A percentile compares a stretch with the other conserved stretches of the same genome.
phyloP scores from a whole-genome alignment of 2,888 invertebrate genomes.

The Chorisops tibialis region DNA sequence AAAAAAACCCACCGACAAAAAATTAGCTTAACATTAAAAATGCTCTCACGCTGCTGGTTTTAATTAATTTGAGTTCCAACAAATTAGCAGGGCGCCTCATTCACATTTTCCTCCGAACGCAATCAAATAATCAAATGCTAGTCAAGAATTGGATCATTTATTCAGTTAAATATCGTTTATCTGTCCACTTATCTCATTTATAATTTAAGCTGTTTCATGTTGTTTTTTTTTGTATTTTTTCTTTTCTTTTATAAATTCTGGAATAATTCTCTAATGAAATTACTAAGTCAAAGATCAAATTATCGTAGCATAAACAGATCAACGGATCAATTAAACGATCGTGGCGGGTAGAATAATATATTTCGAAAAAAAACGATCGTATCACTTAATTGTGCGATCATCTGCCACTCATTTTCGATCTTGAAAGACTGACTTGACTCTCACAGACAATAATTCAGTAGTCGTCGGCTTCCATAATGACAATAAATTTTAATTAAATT shows the following conservation, averaged over 20 bases:
- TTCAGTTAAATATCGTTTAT: slow-evolving; percentile 21
- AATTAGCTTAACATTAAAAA: too few species aligned
- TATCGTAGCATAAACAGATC: slow-evolving; percentile 23
- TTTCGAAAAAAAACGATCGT: too few species aligned
- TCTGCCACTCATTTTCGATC: slow-evolving; percentile 1
- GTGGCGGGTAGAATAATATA: slow-evolving; percentile 5
- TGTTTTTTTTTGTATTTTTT: neutral
- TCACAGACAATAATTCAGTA: neutral
- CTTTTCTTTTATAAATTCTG: neutral
- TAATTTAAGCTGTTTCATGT: neutral
- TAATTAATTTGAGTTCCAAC: slow-evolving; percentile 24
- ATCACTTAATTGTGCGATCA: neutral
- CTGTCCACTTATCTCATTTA: slow-evolving; percentile 18
- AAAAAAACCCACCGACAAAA: too few species aligned
- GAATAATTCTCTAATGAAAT: slow-evolving; percentile 18
- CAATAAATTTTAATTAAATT: slow-evolving; percentile 26
- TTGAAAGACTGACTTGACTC: neutral
- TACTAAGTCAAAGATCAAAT: slow-evolving; percentile 15
- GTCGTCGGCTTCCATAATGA: slow-evolving; percentile 9
- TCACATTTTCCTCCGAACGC: slow-evolving; percentile 5
- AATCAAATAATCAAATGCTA: slow-evolving; percentile 22
- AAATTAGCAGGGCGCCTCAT: slow-evolving; percentile 15
- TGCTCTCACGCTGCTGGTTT: neutral
- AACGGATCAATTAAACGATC: slow-evolving; percentile 13
- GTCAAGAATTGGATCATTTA: slow-evolving; percentile 4